Base-by-base conservation (phyloP, 2,888 invertebrate genomes). In the Pemphredon lugubris region DNA sequence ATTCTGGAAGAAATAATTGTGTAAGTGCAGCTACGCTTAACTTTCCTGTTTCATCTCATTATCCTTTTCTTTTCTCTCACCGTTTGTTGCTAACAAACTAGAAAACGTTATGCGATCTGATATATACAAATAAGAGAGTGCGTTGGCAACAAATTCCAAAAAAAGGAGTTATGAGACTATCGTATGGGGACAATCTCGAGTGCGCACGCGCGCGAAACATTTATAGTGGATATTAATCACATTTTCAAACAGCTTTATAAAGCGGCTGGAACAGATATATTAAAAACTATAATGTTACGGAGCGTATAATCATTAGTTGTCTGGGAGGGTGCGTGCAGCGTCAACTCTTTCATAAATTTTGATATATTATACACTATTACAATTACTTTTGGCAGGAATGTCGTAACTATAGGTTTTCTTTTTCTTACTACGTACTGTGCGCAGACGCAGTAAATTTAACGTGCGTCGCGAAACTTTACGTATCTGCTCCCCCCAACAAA, bases 341-440 rank as follows among this genome's bases (percentile, higher is more conserved):
- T 74, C 67, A 79, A 81, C 79, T 82, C 65, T 82, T 72, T 72
- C 73, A 82, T 84, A 84, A 86, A 87, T 85, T 87, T 87, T 73
- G 83, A 83, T 87, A 84, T 83, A 82, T 78, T 79, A 84, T 82
- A 59, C 53, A 21, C 57, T 70, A 59, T 47, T 58, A 64, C 30
- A 63, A 85, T 85, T 88, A 86, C 83, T 86, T 89, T 88, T 88
- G 88, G 88, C 88, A 89, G 88, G 88, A 89, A 88, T 88, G 84
- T 87, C 77, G 77, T 83, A 86, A 86, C 84, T 86, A 85, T 70
- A 73, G 66, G 50, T 72, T 55, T 13, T 2, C 23, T 54, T 65
- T 57, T 9, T 18, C 40, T 53, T 40, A 45, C 54, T 58, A 53
- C 48, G 68, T 75, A 53, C 50, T 48, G 47, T 66, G 53, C 40